Percentiles rank a stretch among this genome's conserved stretches.
These are phyloP conservation scores for Drosophila parvula DNA, from an alignment of 1,140 invertebrate genomes.

Conservation along the genomic window DNA sequence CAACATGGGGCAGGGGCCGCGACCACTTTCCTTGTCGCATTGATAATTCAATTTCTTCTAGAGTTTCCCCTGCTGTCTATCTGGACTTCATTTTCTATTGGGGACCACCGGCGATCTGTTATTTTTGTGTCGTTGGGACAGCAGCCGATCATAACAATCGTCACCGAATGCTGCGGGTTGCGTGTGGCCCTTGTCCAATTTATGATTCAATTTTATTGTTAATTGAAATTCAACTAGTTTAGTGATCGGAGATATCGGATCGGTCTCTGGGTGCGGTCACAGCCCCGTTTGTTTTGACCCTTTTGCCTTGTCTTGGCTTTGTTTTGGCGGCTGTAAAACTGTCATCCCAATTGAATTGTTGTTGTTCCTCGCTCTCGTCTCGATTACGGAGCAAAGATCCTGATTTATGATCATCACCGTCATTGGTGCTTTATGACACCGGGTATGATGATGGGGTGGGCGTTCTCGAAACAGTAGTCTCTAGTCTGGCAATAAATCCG, in stretches of 20 bases:
- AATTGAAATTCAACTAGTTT: constrained; percentile 84
- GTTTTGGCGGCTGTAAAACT: constrained; percentile 65
- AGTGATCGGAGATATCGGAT: constrained; percentile 50
- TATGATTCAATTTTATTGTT: constrained; percentile 83
- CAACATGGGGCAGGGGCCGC: constrained; percentile 29
- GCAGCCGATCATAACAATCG: constrained; percentile 76
- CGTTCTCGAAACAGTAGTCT: constrained; percentile 53
- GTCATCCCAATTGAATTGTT: constrained; percentile 70
- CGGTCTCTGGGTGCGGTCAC: constrained; percentile 52
- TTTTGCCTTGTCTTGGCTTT: constrained; percentile 42
- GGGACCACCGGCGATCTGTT: constrained; percentile 70
- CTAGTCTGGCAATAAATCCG: constrained; percentile 50
- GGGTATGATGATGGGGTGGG: constrained; percentile 9
- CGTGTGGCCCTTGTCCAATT: constrained; percentile 71
- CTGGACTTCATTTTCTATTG: constrained; percentile 70
- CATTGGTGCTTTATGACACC: constrained; percentile 33
- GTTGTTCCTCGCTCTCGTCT: constrained; percentile 17
- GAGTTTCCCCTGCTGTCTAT: constrained; percentile 41
- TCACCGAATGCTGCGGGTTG: constrained; percentile 67
- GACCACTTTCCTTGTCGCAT: constrained; percentile 67
- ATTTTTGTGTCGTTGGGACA: constrained; percentile 21
- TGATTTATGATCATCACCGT: constrained; percentile 65
- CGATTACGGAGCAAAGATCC: constrained; percentile 43
- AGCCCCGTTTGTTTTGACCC: constrained; percentile 47
- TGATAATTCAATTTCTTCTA: constrained; percentile 79